Base-by-base conservation (phyloP, 1,140 invertebrate genomes). In the Rhyacophila brunnea region DNA sequence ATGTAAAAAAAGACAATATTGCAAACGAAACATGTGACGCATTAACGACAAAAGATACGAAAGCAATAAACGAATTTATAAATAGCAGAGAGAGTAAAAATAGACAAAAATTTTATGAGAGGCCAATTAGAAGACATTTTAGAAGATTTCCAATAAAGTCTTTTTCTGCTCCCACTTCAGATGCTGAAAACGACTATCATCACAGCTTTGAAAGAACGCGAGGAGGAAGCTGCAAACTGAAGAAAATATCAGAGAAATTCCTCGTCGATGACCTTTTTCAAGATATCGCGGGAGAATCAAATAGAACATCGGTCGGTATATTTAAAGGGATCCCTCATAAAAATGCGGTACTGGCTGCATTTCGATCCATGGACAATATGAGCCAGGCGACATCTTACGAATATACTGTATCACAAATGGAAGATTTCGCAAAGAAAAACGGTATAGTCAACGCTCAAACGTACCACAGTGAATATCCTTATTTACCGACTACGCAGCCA, bases 181-280 rank as follows among this genome's bases (percentile, higher is more conserved):
- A 68, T 49, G 64, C 65, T 32, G 67, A 68, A 61, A 28, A 9
- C 23, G 23, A 28, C 23, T n/a, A n/a, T n/a, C 23, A 28, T 9
- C 23, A 28, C 4, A 58, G 34, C 19, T 57, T 60, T 23, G 45
- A 46, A 14, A 34, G 44, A 14, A 64, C 43, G 53, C 47, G 45
- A 17, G 54, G 46, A 19, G 51, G 49, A n/a, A 60, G 58, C 38
- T 56, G 56, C 1, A 78, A 71, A 66, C 69, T 76, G 42, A 68
- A 75, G 0, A 80, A 80, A 64, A 78, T 80, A 60, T 78, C 79
- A 1, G 79, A 80, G 64, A 80, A 79, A 64, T 80, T 80, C 60
- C 71, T 78, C 23, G 73, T 80, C 0, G 75, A 80, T 9, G 76
- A 78, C 60, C 68, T 80, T 32, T 80, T 79, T 48, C 71, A 70